Conservation (phyloP, 2,113 vertebrate genomes). For the Meleagris gallopavo region DNA sequence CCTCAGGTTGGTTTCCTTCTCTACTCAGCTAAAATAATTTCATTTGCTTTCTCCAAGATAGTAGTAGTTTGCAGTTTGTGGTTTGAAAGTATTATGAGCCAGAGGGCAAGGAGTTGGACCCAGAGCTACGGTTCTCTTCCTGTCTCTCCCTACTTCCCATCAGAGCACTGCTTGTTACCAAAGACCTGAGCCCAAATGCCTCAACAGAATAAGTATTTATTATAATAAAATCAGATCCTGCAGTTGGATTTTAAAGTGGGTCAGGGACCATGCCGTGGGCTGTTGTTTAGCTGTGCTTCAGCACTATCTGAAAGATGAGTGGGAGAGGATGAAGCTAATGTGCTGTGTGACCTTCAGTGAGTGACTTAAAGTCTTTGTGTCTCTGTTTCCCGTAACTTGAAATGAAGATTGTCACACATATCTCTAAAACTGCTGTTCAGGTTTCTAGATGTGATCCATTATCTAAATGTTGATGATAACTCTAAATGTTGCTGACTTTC, state of each 20-base stretch:
- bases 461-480: background rate
- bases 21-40: background rate
- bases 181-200: background rate
- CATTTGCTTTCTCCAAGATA: background rate
- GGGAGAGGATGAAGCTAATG: constrained; percentile 4
- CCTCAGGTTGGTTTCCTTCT: background rate
- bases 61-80: accelerated
- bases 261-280: background rate
- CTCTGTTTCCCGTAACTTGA: constrained; percentile 28
- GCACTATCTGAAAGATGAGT: constrained; percentile 16
- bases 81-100: background rate
- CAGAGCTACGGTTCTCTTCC: background rate
- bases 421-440: background rate
- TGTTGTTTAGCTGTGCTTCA: background rate
- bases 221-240: background rate
- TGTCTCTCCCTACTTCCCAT: background rate
- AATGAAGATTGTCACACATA: background rate
- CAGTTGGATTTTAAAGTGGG: background rate
- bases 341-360: constrained; percentile 34
- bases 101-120: background rate
- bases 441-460: constrained; percentile 4
- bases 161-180: background rate
- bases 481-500: background rate
- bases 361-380: background rate
- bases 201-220: background rate